phyloP scores from a whole-genome alignment of 2,888 invertebrate genomes.

The Creontiades dilutus region DNA sequence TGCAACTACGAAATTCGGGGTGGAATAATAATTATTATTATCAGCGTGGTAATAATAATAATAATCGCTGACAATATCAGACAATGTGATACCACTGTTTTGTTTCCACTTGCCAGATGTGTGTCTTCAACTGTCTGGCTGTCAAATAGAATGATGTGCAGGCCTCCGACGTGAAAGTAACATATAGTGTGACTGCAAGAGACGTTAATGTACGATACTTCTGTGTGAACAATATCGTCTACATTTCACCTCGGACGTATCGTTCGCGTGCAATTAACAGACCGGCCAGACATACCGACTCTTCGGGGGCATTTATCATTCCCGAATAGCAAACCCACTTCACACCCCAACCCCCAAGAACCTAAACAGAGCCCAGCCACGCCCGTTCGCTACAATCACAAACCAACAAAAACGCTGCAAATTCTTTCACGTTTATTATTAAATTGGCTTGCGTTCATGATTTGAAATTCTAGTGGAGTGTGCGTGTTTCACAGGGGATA shows the following conservation, averaged over 20 bases:
- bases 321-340: neutral
- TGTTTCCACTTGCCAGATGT: too few species aligned
- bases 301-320: neutral
- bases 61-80: too few species aligned
- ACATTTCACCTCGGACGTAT: slow-evolving; percentile 21
- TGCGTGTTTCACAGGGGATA: too few species aligned
- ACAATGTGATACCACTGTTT: too few species aligned
- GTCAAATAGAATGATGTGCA: neutral
- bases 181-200: slow-evolving; percentile 2
- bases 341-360: neutral
- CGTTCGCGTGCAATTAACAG: neutral
- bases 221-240: slow-evolving; percentile 1
- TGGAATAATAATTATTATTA: too few species aligned
- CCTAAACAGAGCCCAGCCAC: neutral
- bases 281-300: neutral
- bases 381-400: neutral
- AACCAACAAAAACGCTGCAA: neutral
- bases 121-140: too few species aligned
- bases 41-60: too few species aligned
- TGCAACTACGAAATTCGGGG: too few species aligned
- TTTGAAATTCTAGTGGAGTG: too few species aligned
- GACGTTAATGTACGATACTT: slow-evolving; percentile 12
- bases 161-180: neutral
- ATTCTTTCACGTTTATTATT: too few species aligned
- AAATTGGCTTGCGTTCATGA: too few species aligned